Evolutionary conservation across 2,888 invertebrate genomes (phyloP), one percentile per base, ranked within the genome.

Genomic region (Drosophila lutescens): DNA sequence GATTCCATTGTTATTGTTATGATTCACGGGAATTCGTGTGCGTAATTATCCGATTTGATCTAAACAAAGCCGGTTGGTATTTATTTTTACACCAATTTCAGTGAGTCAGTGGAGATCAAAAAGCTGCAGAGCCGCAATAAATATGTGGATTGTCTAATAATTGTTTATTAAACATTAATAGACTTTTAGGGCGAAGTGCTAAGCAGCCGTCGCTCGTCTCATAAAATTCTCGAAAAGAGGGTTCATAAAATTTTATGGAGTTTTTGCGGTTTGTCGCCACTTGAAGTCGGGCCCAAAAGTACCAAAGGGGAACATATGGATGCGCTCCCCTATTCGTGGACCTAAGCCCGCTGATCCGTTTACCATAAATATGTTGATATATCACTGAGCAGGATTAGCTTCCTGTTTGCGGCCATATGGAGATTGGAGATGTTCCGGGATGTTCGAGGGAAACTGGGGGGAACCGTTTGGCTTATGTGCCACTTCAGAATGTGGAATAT

Each of bases 331-430:
- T 15, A 20, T 26, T n/a, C 47, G 34, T 13, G 32, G 49, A 13
- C 72, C 60, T 85, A 80, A 86, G 77, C 80, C 86, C 79, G 69
- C 73, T 86, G 81, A 89, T 88, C 86, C 87, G 76, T 84, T 82
- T 81, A 87, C 84, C 81, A 87, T 86, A 88, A 86, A 86, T 86
- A 85, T 86, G 86, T 87, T 86, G 86, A 87, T 84, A 88, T 89
- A 86, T 88, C 86, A 80, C 79, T 84, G 89, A 77, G 81, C 75
- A 82, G 89, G 86, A 89, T 89, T 89, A 89, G 86, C 84, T 77
- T 74, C 78, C 79, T 81, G 89, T 78, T 75, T 79, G 88, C 77
- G 75, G 26, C 88, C 89, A 88, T 88, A 88, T 88, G 88, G 88
- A 84, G 74, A 44, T 63, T 26, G 43, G 66, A 50, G 60, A 55